These are phyloP conservation scores for Enchytraeus crypticus DNA, from an alignment of 2,888 invertebrate genomes.

Conservation along the genomic window DNA sequence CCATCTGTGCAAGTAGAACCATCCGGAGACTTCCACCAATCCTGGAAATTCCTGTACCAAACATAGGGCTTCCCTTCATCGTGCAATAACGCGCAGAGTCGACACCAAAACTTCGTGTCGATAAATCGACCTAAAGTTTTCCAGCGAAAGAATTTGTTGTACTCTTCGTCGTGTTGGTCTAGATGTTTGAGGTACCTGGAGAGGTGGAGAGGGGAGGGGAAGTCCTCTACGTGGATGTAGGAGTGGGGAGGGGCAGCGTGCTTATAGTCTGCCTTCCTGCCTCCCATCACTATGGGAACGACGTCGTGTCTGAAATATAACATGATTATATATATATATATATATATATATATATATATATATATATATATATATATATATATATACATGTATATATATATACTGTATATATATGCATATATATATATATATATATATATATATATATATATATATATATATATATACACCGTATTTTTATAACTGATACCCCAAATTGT, in stretches of 20 bases:
- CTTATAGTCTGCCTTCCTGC: slow-evolving; percentile 18
- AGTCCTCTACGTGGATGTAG: slow-evolving; percentile 92
- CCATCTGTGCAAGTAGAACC: slow-evolving; percentile 1
- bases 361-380: background rate
- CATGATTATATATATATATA: background rate
- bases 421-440: slow-evolving; percentile 3
- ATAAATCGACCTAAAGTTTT: slow-evolving; percentile 89
- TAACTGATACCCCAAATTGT: no score
- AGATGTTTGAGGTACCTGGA: slow-evolving; percentile 76
- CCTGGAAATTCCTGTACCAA: slow-evolving; percentile 19
- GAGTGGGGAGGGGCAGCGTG: slow-evolving; percentile 77
- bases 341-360: background rate
- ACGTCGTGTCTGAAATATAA: slow-evolving; percentile 20
- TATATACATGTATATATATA: background rate
- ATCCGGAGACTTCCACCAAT: slow-evolving; percentile 19
- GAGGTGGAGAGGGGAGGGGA: slow-evolving; percentile 72
- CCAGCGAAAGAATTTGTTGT: slow-evolving; percentile 91
- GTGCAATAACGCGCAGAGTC: slow-evolving; percentile 62
- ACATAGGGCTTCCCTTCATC: slow-evolving; percentile 13
- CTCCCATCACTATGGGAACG: slow-evolving; percentile 27
- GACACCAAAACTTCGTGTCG: slow-evolving; percentile 88
- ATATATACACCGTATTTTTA: no score
- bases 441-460: background rate
- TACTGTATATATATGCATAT: slow-evolving; percentile 4
- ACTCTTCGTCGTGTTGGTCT: slow-evolving; percentile 76